Percentiles rank a stretch among this genome's conserved stretches.
phyloP scores from a whole-genome alignment of 2,113 vertebrate genomes.

The Trichechus manatus region DNA sequence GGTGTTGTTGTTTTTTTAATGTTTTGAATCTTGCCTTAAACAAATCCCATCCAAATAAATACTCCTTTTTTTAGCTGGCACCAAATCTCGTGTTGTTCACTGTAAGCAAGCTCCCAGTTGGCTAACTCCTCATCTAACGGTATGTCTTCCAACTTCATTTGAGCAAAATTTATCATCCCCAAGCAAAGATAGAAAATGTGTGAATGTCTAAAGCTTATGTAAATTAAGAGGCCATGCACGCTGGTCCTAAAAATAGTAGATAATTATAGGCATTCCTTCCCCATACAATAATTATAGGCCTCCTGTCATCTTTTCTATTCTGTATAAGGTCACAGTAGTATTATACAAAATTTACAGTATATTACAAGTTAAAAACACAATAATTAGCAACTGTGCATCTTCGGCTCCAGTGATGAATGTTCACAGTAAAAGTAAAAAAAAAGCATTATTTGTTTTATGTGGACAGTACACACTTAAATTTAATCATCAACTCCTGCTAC shows the following conservation, averaged over 20 bases:
- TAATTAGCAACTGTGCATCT: constrained; percentile 89
- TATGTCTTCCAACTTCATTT: constrained; percentile 87
- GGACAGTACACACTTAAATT: constrained; percentile 92
- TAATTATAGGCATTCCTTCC: constrained; percentile 91
- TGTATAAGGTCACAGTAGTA: constrained; percentile 89
- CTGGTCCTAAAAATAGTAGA: constrained; percentile 91
- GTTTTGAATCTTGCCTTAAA: constrained; percentile 87
- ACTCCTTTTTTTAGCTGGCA: constrained; percentile 83
- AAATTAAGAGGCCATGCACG: constrained; percentile 89
- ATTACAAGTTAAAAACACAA: constrained; percentile 91
- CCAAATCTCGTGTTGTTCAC: constrained; percentile 82
- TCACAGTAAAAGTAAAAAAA: constrained; percentile 87
- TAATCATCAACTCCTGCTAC: constrained; percentile 93
- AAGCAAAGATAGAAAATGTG: constrained; percentile 90
- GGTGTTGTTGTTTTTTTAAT: constrained; percentile 68
- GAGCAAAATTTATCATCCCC: constrained; percentile 89
- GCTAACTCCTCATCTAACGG: constrained; percentile 87
- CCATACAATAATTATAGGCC: constrained; percentile 87
- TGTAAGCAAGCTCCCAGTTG: constrained; percentile 87
- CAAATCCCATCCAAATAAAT: constrained; percentile 87
- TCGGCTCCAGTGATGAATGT: constrained; percentile 91
- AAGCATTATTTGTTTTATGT: constrained; percentile 89
- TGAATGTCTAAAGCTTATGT: constrained; percentile 92
- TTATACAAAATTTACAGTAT: constrained; percentile 91
- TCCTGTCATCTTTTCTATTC: constrained; percentile 88